These are phyloP conservation scores for Anolis sagrei DNA, from an alignment of 2,113 vertebrate species.

Conservation along the genomic window DNA sequence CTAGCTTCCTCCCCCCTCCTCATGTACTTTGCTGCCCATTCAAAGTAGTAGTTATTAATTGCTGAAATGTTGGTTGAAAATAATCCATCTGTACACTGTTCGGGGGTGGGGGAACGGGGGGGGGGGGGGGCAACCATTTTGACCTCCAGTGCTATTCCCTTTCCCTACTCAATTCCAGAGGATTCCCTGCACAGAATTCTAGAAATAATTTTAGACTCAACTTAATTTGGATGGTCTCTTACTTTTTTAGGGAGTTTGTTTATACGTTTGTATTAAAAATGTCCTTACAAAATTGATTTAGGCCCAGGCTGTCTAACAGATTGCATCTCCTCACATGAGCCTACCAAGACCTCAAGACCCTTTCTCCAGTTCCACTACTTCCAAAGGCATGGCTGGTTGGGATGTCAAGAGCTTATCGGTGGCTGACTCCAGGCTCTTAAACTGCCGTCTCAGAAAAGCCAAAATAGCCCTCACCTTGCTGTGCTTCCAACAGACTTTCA, in stretches of 20 bases:
- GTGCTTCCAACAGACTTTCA: no score
- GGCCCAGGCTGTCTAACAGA: no score
- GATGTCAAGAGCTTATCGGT: no score
- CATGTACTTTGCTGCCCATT: constrained; percentile 22
- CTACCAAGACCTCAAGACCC: no score
- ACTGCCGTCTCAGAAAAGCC: no score
- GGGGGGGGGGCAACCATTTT: not conserved
- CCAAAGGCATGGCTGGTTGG: no score
- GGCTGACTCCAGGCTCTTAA: no score
- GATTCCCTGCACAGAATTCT: not conserved
- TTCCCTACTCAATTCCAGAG: not conserved
- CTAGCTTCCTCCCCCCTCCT: not conserved
- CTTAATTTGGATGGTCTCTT: not conserved
- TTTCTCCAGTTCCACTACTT: no score
- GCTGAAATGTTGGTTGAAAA: constrained; percentile 31
- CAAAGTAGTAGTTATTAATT: constrained; percentile 41
- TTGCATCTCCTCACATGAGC: no score
- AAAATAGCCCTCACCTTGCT: no score
- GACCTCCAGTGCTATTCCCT: not conserved
- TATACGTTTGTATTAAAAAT: not conserved
- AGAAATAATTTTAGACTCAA: not conserved
- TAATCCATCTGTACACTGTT: not conserved
- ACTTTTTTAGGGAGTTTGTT: not conserved
- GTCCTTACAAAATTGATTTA: no score
- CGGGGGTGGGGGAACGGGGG: not conserved